phyloP scores from a whole-genome alignment of 2,113 vertebrate genomes.

The Aphelocoma coerulescens region DNA sequence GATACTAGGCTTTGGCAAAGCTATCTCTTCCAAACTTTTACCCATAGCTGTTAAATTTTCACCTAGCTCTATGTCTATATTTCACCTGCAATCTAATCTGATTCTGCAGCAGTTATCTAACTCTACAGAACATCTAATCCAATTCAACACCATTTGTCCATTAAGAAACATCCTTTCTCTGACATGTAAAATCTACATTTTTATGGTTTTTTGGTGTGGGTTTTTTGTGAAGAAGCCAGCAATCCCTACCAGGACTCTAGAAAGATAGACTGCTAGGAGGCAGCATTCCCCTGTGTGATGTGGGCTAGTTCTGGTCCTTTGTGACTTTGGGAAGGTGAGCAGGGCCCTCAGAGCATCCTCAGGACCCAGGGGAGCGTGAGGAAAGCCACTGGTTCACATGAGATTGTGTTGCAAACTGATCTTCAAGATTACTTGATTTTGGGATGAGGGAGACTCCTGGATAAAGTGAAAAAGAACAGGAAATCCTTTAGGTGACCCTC shows the following conservation, averaged over 20 bases:
- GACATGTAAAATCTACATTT: background rate
- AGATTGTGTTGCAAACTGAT: background rate
- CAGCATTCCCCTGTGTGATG: background rate
- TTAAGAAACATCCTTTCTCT: background rate
- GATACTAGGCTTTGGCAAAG: background rate
- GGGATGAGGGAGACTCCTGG: background rate
- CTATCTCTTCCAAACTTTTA: background rate
- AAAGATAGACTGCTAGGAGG: background rate
- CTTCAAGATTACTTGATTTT: background rate
- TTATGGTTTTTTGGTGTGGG: background rate
- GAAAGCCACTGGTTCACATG: background rate
- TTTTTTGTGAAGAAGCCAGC: background rate
- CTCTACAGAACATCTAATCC: background rate
- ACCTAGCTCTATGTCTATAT: background rate
- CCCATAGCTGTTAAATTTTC: background rate
- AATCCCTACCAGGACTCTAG: background rate
- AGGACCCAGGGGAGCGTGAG: background rate
- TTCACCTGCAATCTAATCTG: background rate
- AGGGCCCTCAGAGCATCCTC: background rate
- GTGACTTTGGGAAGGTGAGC: background rate
- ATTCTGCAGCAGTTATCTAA: background rate
- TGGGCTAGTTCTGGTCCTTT: background rate
- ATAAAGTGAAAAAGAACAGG: background rate
- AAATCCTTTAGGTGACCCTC: background rate
- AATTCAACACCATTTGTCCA: background rate